Base-by-base conservation (phyloP, 1,140 invertebrate species). In the Steinernema khuongi region DNA sequence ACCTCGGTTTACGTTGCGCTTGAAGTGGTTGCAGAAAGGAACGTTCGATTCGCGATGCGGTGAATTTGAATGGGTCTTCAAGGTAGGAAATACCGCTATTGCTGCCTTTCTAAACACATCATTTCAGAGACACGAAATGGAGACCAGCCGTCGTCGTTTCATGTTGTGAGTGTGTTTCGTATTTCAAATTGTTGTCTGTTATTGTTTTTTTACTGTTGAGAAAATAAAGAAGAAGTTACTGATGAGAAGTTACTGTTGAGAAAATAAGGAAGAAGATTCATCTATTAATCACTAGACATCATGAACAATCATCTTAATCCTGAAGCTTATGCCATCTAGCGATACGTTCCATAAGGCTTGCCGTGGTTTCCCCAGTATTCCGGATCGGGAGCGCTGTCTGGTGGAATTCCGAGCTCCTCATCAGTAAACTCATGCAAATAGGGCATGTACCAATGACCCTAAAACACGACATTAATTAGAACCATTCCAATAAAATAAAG, bases 41-140 rank as follows among this genome's bases (percentile, higher is more conserved):
- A 94, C 94, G 0, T 99, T 98, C 87, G 94, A 98, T 86, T 92
- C 93, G 32, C 96, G 96, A 87, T 91, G 90, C 83, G 96, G 95
- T 0, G 93, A 98, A 86, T 99, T 93, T 85, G 93, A 97, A 86
- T 99, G 95, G 94, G 91, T 94, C 74, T 92, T 96, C 75, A 92
- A 94, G 84, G 92, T 93, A 77, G 76, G 26, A 1, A 17, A 70
- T 72, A 36, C 22, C 11, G 67, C 26, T n/a, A 74, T 19, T 11
- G 17, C 4, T 2, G 4, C 74, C 2, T 74, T 19, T 66, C 22
- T n/a, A n/a, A 73, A 67, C 19, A 4, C 30, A 33, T 72, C 30
- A 26, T 83, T 85, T 70, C 71, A 83, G 82, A 70, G 83, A 68
- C 83, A 85, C 71, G 83, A 84, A 78, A 84, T 84, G 83, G 83